These are phyloP conservation scores for Lasioglossum villosulum DNA, from an alignment of 2,888 invertebrate genomes.

Conservation along the genomic window DNA sequence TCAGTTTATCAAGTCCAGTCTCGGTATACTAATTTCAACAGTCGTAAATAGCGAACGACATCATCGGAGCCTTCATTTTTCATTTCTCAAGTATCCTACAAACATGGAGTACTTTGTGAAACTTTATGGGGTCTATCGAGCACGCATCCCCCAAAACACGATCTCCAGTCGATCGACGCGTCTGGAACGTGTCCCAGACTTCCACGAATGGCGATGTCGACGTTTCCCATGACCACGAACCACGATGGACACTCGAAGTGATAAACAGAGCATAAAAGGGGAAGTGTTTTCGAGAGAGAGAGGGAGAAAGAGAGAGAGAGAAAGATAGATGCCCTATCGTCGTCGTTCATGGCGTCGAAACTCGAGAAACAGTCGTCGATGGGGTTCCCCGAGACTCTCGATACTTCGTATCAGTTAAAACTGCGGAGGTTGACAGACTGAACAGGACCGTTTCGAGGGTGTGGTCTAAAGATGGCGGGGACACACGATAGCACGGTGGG, in stretches of 20 bases:
- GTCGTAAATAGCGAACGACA: background rate
- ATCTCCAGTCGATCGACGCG: background rate
- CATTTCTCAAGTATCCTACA: background rate
- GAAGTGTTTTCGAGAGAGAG: background rate
- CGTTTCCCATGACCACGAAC: background rate
- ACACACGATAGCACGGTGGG: background rate
- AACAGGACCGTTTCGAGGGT: slow-evolving; percentile 5
- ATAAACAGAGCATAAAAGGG: slow-evolving; percentile 6
- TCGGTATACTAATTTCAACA: background rate
- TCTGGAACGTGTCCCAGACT: background rate
- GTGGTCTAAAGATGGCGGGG: slow-evolving; percentile 8
- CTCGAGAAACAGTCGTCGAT: background rate
- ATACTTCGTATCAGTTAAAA: slow-evolving; percentile 14
- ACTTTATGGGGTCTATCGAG: background rate
- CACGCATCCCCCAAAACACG: background rate
- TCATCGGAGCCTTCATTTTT: background rate
- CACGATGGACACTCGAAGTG: background rate
- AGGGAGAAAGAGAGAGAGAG: background rate
- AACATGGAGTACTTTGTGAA: background rate
- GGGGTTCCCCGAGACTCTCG: background rate
- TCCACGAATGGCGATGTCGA: background rate
- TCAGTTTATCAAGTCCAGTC: background rate
- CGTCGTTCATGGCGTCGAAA: background rate
- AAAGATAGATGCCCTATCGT: background rate
- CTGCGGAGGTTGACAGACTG: background rate